Evolutionary conservation across 2,888 invertebrate species (phyloP), one percentile per base, ranked within the genome.

Genomic region (Cryptops parisi): DNA sequence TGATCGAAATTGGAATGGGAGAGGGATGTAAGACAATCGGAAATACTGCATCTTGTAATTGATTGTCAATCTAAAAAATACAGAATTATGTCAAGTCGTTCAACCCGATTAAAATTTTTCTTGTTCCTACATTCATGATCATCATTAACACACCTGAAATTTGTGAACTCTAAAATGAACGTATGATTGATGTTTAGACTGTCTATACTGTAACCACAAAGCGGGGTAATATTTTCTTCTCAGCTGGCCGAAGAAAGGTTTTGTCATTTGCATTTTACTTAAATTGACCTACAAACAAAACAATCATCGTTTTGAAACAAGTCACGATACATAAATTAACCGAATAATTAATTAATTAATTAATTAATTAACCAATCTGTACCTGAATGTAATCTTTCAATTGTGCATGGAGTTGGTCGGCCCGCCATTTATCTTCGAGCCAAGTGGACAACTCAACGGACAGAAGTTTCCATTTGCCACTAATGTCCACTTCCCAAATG

Each of bases 261-360:
- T 84, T 0, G 82, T 79, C 83, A 88, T 85, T 61, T 82, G 82
- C 86, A 88, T 86, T 66, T 82, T 84, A 48, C 79, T 78, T 59
- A 88, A 76, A 65, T 87, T 85, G 53, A 85, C 80, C 73, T 85
- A 54, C 71, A n/a, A 59, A 54, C 24, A 21, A 47, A 52, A 33
- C 38, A 33, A n/a, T 33, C 9, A 33, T n/a, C n/a, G n/a, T n/a
- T n/a, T n/a, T n/a, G n/a, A n/a, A n/a, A n/a, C n/a, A n/a, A n/a
- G 33, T 33, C 33, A 33, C 15, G 6, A 9, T 33, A 9, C 15
- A 9, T 33, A 33, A 33, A 33, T 9, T 33, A 33, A 9, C 15
- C 6, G 9, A 6, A 41, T 41, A 41, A 41, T 41, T 41, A 41
- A 41, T 41, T n/a, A 41, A 6, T 33, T 33, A 9, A 33, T 33